Conservation (phyloP, 2,797 vertebrate genomes). For the Pangasius krempfi region DNA sequence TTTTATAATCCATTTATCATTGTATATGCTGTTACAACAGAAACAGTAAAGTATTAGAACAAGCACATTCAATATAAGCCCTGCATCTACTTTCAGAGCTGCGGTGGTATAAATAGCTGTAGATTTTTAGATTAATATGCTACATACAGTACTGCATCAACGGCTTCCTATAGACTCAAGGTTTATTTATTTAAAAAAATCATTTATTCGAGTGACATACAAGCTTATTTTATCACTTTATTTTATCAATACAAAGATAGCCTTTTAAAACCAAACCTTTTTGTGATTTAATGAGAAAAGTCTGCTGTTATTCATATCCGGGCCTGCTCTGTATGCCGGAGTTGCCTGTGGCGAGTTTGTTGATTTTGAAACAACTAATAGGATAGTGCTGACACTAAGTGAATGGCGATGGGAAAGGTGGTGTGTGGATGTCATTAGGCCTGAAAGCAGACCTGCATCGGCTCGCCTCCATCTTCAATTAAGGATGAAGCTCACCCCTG, state of each 20-base stretch:
- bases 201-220: background rate
- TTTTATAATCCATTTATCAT: background rate
- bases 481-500: conserved; percentile 39
- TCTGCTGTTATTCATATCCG: background rate
- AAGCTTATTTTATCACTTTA: background rate
- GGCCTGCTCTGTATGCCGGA: background rate
- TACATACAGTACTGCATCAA: background rate
- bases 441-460: conserved; percentile 27
- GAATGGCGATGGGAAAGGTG: conserved; percentile 33
- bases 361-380: conserved; percentile 27
- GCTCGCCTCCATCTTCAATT: conserved; percentile 50
- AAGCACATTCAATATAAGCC: background rate
- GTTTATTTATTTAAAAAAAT: background rate
- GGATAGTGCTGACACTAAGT: conserved; percentile 30
- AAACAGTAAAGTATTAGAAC: background rate
- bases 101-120: background rate
- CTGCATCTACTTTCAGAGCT: background rate
- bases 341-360: conserved; percentile 9
- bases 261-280: background rate
- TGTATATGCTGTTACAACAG: background rate
- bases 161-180: background rate
- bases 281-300: conserved; percentile 8
- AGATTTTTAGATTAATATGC: background rate
- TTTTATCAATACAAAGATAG: too few species aligned
- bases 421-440: conserved; percentile 32